Evolutionary conservation across 2,797 vertebrate species (phyloP).

Genomic region (Sebastes hopkinsi): DNA sequence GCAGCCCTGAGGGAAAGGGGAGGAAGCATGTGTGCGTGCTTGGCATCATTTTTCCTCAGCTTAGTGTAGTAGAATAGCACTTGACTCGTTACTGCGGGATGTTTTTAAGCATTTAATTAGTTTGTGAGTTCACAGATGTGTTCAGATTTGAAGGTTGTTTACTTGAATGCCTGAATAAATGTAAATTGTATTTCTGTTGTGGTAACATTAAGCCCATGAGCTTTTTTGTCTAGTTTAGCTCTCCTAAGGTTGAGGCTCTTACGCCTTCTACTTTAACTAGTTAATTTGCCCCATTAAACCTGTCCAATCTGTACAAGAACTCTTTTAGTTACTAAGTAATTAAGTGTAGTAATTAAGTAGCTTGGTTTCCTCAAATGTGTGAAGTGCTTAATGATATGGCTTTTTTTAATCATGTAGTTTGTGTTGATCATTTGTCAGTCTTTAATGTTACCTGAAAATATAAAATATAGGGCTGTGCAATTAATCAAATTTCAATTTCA

Average conservation of each 20-base stretch:
- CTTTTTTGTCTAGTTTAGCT: background rate
- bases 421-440: background rate
- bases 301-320: background rate
- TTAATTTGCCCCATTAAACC: background rate
- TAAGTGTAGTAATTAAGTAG: background rate
- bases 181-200: background rate
- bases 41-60: background rate
- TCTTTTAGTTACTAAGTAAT: background rate
- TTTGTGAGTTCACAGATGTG: background rate
- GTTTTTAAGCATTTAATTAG: constrained; percentile 3
- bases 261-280: background rate
- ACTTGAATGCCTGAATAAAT: background rate
- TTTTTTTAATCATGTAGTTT: background rate
- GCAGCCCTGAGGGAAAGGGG: background rate
- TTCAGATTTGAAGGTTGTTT: background rate
- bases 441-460: background rate
- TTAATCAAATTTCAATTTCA: background rate
- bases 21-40: background rate
- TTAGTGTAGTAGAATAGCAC: background rate
- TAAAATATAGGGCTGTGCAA: background rate
- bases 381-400: background rate
- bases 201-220: background rate
- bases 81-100: background rate
- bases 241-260: background rate
- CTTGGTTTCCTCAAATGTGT: background rate